phyloP scores from a whole-genome alignment of 2,888 invertebrate species.

The Chrysomela aeneicollis region DNA sequence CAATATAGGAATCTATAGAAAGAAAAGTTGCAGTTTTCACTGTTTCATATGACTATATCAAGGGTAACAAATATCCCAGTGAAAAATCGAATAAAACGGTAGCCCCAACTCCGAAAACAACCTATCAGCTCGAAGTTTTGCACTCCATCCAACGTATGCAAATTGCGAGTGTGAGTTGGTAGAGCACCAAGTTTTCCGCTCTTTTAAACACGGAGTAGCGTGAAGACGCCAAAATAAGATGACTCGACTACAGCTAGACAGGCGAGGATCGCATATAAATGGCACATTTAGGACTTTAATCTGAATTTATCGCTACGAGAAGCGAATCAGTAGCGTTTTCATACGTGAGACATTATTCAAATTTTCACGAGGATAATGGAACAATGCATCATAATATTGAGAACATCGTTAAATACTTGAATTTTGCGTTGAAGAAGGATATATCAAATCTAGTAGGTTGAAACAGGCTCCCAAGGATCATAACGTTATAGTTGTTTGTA shows the following conservation, averaged over 20 bases:
- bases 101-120: not conserved
- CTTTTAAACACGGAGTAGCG: constrained; percentile 50
- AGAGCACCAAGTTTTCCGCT: constrained; percentile 49
- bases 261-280: constrained; percentile 51
- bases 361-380: constrained; percentile 22
- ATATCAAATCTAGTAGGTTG: too few relatives aligned
- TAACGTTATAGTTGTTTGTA: too few relatives aligned
- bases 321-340: constrained; percentile 33
- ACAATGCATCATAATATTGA: constrained; percentile 1
- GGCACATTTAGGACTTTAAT: constrained; percentile 52
- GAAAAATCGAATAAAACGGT: not conserved
- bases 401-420: too few relatives aligned
- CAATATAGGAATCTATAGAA: too few relatives aligned
- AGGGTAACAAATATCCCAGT: not conserved
- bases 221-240: constrained; percentile 52
- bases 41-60: not conserved
- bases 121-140: not conserved
- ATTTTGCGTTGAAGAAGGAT: too few relatives aligned
- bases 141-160: not conserved
- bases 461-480: too few relatives aligned
- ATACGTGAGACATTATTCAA: constrained; percentile 30
- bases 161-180: constrained; percentile 3
- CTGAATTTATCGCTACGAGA: constrained; percentile 47
- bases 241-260: constrained; percentile 42
- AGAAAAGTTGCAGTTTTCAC: too few relatives aligned